phyloP scores from a whole-genome alignment of 1,140 invertebrate species.

The Macrosteles quadrilineatus region DNA sequence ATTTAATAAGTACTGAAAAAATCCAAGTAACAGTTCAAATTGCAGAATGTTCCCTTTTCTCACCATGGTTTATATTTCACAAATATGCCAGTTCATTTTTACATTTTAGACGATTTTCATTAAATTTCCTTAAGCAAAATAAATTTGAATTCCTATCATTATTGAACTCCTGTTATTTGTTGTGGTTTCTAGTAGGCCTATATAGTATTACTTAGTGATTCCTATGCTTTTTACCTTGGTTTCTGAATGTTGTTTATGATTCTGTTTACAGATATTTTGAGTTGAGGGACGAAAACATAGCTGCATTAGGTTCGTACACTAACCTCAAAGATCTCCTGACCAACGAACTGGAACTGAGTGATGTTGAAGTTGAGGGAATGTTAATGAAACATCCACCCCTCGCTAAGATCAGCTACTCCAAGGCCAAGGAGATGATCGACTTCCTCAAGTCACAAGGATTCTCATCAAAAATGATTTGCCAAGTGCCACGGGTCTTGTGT shows the following conservation, averaged over 20 bases:
- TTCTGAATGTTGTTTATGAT: too few relatives aligned
- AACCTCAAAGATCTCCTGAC: constrained; percentile 34
- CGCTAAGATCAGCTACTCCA: constrained; percentile 37
- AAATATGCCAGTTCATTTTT: too few relatives aligned
- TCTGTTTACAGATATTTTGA: constrained; percentile 36
- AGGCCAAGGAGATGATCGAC: constrained; percentile 45
- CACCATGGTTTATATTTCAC: too few relatives aligned
- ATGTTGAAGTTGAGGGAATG: constrained; percentile 33
- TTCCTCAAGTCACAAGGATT: constrained; percentile 43
- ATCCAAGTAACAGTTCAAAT: too few relatives aligned
- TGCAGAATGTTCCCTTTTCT: too few relatives aligned
- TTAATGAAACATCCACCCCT: constrained; percentile 36
- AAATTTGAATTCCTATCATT: not conserved
- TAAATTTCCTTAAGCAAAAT: too few relatives aligned
- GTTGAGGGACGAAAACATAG: constrained; percentile 31
- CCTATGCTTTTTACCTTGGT: too few relatives aligned
- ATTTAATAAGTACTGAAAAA: too few relatives aligned
- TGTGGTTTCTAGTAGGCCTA: not conserved
- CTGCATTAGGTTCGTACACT: constrained; percentile 34
- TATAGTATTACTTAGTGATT: constrained; percentile 22
- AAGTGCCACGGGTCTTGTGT: constrained; percentile 42
- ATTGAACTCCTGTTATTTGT: not conserved
- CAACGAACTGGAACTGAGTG: constrained; percentile 32
- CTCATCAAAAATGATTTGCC: constrained; percentile 35
- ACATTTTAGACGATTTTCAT: too few relatives aligned